These are phyloP conservation scores for Peucedramus taeniatus DNA, from an alignment of 2,113 vertebrate genomes.

Conservation along the genomic window DNA sequence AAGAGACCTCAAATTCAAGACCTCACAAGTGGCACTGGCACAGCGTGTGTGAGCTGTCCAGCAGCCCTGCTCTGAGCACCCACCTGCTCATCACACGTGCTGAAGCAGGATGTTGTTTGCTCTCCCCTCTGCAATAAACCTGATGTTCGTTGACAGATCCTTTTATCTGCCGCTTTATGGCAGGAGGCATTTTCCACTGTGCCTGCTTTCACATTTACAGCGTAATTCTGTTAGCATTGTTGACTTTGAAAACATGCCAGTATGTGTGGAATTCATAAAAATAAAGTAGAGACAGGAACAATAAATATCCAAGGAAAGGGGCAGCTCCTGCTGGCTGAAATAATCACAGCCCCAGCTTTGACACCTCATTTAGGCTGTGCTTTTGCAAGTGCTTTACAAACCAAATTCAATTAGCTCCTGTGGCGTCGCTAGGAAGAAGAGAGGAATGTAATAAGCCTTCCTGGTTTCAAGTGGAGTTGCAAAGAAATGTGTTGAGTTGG, in stretches of 20 bases:
- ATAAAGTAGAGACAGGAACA: slow-evolving; percentile 56
- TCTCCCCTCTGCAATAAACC: slow-evolving; percentile 16
- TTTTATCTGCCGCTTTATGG: slow-evolving; percentile 39
- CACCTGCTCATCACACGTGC: not conserved
- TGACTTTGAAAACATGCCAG: slow-evolving; percentile 56
- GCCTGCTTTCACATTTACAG: slow-evolving; percentile 30
- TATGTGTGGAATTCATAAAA: slow-evolving; percentile 63
- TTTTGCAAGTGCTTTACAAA: slow-evolving; percentile 65
- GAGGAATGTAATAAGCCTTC: slow-evolving; percentile 44
- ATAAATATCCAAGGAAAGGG: slow-evolving; percentile 60
- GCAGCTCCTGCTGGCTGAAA: slow-evolving; percentile 62
- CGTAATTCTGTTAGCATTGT: slow-evolving; percentile 36
- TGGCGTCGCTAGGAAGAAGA: slow-evolving; percentile 32
- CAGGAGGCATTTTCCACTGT: slow-evolving; percentile 44
- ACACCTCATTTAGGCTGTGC: slow-evolving; percentile 53
- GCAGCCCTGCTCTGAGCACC: not conserved
- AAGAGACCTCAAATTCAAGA: not conserved
- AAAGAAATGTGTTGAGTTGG: slow-evolving; percentile 18
- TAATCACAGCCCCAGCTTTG: slow-evolving; percentile 40
- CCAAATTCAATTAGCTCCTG: slow-evolving; percentile 58
- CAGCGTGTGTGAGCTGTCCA: not conserved
- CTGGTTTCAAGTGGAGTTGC: slow-evolving; percentile 20
- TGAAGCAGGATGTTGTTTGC: not conserved
- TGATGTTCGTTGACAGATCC: not conserved
- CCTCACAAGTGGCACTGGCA: not conserved